These are phyloP conservation scores for Rhea pennata DNA, from an alignment of 2,113 vertebrate species.

Conservation along the genomic window DNA sequence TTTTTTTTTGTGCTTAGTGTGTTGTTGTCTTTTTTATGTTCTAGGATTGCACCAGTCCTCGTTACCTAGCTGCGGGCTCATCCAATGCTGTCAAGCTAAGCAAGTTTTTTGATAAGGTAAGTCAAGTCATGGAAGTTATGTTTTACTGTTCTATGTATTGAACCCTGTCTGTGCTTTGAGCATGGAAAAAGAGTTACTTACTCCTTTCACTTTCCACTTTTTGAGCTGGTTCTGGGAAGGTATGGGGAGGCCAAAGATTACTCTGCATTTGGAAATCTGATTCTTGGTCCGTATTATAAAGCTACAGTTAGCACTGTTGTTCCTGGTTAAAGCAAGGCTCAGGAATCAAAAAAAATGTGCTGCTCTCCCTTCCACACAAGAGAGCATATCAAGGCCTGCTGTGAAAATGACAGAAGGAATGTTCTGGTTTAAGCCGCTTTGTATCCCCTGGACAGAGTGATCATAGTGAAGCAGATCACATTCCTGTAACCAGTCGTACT, in stretches of 20 bases:
- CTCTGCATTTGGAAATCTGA: neutral
- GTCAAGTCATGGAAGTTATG: slow-evolving; percentile 14
- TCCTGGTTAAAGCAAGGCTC: neutral
- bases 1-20: neutral
- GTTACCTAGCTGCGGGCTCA: slow-evolving; percentile 93
- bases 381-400: neutral
- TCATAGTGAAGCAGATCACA: neutral
- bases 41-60: slow-evolving; percentile 94
- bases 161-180: neutral
- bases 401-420: neutral
- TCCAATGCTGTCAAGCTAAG: slow-evolving; percentile 98
- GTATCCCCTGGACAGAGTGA: neutral
- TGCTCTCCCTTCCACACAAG: neutral
- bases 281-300: neutral
- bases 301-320: neutral
- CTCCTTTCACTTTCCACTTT: neutral
- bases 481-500: neutral
- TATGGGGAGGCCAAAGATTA: neutral
- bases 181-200: neutral
- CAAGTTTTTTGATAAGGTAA: slow-evolving; percentile 98
- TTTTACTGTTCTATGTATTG: neutral
- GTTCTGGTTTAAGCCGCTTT: neutral
- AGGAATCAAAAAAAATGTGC: neutral
- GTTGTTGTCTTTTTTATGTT: slow-evolving; percentile 13
- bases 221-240: neutral